Base-by-base conservation (phyloP, 2,888 invertebrate species). In the Drosophila affinis region DNA sequence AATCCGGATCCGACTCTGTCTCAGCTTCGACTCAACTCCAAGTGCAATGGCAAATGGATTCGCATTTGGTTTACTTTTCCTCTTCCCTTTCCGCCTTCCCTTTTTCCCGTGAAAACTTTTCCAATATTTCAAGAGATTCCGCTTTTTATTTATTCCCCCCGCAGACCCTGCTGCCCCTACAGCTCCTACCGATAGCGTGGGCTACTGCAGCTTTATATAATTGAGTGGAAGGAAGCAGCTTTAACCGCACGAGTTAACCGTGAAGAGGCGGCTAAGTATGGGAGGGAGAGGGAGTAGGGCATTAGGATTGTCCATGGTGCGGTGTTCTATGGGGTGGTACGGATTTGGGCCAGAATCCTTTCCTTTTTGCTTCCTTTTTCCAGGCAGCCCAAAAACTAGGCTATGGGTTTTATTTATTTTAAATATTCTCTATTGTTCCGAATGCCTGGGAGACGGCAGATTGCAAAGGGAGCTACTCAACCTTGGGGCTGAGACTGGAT, bases 181-280 rank as follows among this genome's bases (percentile, higher is more conserved):
- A 14, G 39, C 39, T n/a, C 39, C 39, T n/a, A 7, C 6, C 3
- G 7, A 14, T 39, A 7, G 39, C 14, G 39, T 3, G n/a, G 60
- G 59, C 78, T 62, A 58, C 63, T 67, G 73, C 52, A 71, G 77
- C 79, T 71, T 62, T 64, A 78, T 79, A 76, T 79, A 79, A 76
- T 78, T 78, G 79, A 78, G 76, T 76, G 78, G 73, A 78, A 78
- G 78, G 67, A 76, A 78, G 65, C 77, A 65, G 79, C 76, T 73
- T 78, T 79, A 78, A 64, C 79, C 78, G 78, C 78, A 76, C 73
- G 79, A 78, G 67, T 79, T 78, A 76, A 71, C 76, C 71, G 58
- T 52, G 49, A 59, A 72, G 62, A 46, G 56, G 70, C 29, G 47
- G 21, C 5, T 46, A 39, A 44, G 24, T 9, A 34, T 18, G 39